Percentiles rank a stretch among this genome's conserved stretches.
phyloP scores from a whole-genome alignment of 2,113 vertebrate genomes.

The Cyanoderma ruficeps region DNA sequence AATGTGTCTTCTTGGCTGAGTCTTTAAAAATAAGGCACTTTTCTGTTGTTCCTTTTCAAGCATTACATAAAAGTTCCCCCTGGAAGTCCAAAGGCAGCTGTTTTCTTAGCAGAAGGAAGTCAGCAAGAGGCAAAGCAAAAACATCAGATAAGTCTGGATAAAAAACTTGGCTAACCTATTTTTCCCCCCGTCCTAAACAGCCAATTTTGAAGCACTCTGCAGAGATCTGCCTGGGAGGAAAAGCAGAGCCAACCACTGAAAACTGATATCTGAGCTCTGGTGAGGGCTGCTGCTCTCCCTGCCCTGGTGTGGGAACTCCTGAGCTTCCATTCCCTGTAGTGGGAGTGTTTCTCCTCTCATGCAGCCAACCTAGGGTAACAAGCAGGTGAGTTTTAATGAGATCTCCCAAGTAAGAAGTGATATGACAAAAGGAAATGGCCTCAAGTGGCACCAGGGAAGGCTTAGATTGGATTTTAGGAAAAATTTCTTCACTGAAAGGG shows the following conservation, averaged over 20 bases:
- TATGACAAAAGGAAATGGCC: neutral
- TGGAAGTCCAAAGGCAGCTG: conserved; percentile 37
- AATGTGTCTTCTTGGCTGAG: neutral
- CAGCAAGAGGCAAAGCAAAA: conserved; percentile 42
- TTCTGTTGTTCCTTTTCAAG: neutral
- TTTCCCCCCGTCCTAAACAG: neutral
- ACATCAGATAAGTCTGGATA: conserved; percentile 22
- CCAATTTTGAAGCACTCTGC: neutral
- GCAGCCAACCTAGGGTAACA: neutral
- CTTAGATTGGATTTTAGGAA: neutral
- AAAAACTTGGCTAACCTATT: conserved; percentile 51
- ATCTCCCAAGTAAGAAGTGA: neutral
- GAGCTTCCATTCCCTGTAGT: neutral
- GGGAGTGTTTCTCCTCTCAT: neutral
- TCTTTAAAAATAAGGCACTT: conserved; percentile 16
- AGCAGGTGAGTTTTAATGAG: neutral
- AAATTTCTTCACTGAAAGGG: neutral
- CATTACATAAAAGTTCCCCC: conserved; percentile 15
- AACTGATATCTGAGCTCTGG: neutral
- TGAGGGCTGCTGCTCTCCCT: neutral
- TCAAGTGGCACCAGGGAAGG: neutral
- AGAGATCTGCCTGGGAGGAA: neutral
- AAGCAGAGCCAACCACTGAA: neutral
- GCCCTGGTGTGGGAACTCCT: fast-evolving
- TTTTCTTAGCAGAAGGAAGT: conserved; percentile 33